Evolutionary conservation across 2,888 invertebrate genomes (phyloP).

Genomic region (Hirtodrosophila trivittata): DNA sequence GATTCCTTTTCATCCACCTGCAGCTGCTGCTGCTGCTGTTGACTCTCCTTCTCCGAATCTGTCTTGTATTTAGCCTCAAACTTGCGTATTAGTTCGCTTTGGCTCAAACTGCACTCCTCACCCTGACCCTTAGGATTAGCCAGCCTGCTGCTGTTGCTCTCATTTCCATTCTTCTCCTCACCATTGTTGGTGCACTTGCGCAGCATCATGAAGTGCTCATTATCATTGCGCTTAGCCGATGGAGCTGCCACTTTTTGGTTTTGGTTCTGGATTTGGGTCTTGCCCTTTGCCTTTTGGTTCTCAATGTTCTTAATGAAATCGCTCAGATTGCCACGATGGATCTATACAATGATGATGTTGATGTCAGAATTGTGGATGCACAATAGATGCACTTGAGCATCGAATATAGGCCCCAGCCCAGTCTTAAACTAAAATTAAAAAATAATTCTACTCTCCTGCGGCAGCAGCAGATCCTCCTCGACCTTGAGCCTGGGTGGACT

Average conservation of each 20-base stretch:
- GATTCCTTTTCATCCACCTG: conserved; percentile 81
- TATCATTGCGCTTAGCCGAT: conserved; percentile 59
- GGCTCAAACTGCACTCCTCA: conserved; percentile 42
- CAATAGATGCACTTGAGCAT: too few species aligned
- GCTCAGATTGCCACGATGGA: conserved; percentile 83
- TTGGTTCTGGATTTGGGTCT: conserved; percentile 20
- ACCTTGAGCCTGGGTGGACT: too few species aligned
- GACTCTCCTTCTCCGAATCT: conserved; percentile 79
- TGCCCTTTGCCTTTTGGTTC: conserved; percentile 76
- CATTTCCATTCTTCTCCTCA: conserved; percentile 71
- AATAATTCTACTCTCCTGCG: too few species aligned
- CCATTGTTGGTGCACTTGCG: conserved; percentile 61
- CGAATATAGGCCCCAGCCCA: too few species aligned
- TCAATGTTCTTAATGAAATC: conserved; percentile 83
- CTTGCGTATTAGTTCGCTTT: conserved; percentile 86
- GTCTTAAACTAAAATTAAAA: too few species aligned
- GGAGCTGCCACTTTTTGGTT: conserved; percentile 27
- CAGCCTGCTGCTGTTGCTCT: conserved; percentile 30
- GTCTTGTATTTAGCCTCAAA: conserved; percentile 85
- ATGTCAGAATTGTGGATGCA: neutral
- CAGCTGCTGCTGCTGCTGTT: conserved; percentile 3
- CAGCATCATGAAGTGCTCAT: conserved; percentile 64
- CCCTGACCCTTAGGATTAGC: conserved; percentile 83
- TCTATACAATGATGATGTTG: conserved; percentile 57
- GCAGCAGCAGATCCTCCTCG: too few species aligned